Evolutionary conservation across 2,113 vertebrate species (phyloP), one percentile per base, ranked within the genome.

Genomic region (Heterotilapia buettikoferi): DNA sequence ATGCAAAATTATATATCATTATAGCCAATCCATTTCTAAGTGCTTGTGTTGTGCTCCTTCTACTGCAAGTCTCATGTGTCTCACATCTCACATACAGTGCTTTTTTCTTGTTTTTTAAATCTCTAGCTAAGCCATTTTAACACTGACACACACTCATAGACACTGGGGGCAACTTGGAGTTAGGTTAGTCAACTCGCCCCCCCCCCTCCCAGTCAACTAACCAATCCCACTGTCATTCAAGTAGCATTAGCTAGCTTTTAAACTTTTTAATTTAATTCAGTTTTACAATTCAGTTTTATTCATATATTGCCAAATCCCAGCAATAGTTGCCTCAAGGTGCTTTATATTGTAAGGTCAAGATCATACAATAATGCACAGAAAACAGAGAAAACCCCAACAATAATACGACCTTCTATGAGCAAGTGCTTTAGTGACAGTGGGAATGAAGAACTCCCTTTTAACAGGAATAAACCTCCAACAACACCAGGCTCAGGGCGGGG

Each of bases 101-200:
- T 1, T 61, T 33, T 6, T 61, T 4, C 9, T 61, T 33, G 16
- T 9, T 33, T 33, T 33, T 61, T 1, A 33, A 61, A 61, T 19
- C 16, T 63, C 3, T 7, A 19, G 3, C 6, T n/a, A 63, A 36
- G 0, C 31, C 31, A 11, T 36, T 63, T 36, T 63, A 36, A 36
- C 18, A 9, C 56, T 31, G 56, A 29, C 6, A 63, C 9, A 36
- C 5, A 10, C 59, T 36, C 29, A 36, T 19, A 36, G 18, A n/a
- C 59, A 19, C 9, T 19, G 29, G 29, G 29, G 59, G 59, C 16
- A 63, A 63, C 29, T 61, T 9, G 2, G 29, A 19, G 29, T n/a
- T n/a, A n/a, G n/a, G n/a, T n/a, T n/a, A n/a, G n/a, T n/a, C n/a
- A n/a, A n/a, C n/a, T n/a, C n/a, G n/a, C n/a, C n/a, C 0, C 52